Evolutionary conservation across 2,113 vertebrate genomes (phyloP), one percentile per base, ranked within the genome.

Genomic region (Heteronetta atricapilla): DNA sequence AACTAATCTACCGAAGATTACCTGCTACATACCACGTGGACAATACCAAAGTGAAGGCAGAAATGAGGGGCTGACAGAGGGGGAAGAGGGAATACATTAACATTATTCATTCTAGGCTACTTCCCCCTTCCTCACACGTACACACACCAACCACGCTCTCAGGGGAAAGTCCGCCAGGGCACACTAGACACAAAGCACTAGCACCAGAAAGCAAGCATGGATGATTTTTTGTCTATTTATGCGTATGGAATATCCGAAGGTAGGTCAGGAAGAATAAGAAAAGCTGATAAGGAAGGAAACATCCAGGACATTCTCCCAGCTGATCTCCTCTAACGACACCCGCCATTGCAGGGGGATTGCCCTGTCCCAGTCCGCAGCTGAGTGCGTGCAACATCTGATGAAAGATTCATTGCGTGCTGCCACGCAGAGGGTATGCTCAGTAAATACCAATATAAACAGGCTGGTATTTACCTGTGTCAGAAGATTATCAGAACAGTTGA

Each of bases 381-480:
- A 56, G 14, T 1, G 2, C 25, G 6, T 36, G 21, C 44, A 21
- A 33, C 1, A 1, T 25, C 29, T 46, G 28, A 73, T 36, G 55
- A 31, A 66, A 85, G 62, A 86, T 13, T 25, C 9, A 34, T 2
- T 40, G 40, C 18, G 42, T 8, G 11, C 48, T 68, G 69, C 81
- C 70, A 87, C 85, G 62, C 11, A 83, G 50, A 73, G 36, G 40
- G 22, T 64, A 80, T 5, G 8, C 59, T 94, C 52, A 74, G 64
- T 67, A 91, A 89, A 94, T 13, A 90, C 16, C 82, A 77, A 52
- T 44, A 63, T 28, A 90, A 93, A 86, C 29, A 89, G 60, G 50
- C 36, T 80, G 42, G 21, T 90, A 80, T 81, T 95, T 93, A 94
- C 95, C 79, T 93, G 89, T 89, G 85, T 68, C 76, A 95, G 79